phyloP scores from a whole-genome alignment of 2,797 vertebrate genomes.

The Phrynocephalus vlangalii region DNA sequence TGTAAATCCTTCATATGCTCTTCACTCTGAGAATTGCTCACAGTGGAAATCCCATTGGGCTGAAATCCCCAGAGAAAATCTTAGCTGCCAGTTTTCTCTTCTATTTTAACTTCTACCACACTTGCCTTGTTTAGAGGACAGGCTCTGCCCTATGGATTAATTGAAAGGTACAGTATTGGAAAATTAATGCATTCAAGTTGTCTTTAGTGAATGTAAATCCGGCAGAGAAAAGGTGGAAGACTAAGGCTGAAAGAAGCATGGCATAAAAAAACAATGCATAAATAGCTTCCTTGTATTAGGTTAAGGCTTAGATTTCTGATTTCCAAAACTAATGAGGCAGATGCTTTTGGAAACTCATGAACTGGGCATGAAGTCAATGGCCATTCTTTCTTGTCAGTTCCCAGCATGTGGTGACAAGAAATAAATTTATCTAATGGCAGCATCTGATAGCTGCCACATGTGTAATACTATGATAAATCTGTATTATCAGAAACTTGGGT shows the following conservation, averaged over 20 bases:
- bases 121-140: not conserved
- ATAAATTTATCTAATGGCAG: not conserved
- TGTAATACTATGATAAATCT: not conserved
- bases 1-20: not conserved
- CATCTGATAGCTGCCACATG: not conserved
- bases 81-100: not conserved
- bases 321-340: not conserved
- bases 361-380: not conserved
- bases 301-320: not conserved
- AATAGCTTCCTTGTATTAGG: not conserved
- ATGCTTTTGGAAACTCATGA: not conserved
- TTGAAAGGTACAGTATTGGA: not conserved
- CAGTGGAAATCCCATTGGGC: not conserved
- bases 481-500: not conserved
- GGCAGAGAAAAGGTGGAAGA: not conserved
- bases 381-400: not conserved
- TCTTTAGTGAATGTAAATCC: not conserved
- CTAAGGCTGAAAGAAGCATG: not conserved
- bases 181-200: not conserved
- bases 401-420: not conserved
- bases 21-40: not conserved
- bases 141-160: slow-evolving; percentile 2
- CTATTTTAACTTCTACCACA: not conserved
- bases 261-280: not conserved
- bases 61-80: not conserved